Percentiles rank a stretch among this genome's conserved stretches.
Conservation (phyloP, 2,113 vertebrate genomes). For the Tetraodon nigroviridis region DNA sequence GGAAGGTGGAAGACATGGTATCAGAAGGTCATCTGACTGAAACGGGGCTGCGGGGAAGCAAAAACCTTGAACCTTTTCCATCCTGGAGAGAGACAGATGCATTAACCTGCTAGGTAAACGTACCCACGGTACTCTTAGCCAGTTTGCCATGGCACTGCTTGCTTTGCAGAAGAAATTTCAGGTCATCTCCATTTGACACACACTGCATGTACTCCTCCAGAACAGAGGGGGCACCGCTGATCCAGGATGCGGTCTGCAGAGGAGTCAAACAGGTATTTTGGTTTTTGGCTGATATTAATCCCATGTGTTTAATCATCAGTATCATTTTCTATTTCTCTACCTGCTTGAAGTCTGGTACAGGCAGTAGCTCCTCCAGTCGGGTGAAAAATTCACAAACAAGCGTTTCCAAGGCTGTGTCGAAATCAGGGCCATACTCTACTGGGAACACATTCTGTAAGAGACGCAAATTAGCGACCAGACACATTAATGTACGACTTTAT, state of each 20-base stretch:
- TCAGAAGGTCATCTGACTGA: slow-evolving; percentile 66
- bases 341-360: slow-evolving; percentile 76
- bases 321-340: slow-evolving; percentile 23
- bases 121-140: slow-evolving; percentile 66
- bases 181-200: slow-evolving; percentile 67
- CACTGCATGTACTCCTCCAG: slow-evolving; percentile 74
- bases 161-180: slow-evolving; percentile 72
- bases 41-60: slow-evolving; percentile 49
- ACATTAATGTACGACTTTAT: neutral
- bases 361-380: slow-evolving; percentile 77
- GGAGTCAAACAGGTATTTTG: neutral
- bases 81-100: neutral
- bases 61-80: neutral
- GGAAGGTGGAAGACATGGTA: slow-evolving; percentile 64
- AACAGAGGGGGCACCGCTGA: slow-evolving; percentile 67
- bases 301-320: neutral
- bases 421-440: slow-evolving; percentile 80
- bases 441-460: slow-evolving; percentile 73
- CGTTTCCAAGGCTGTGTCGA: slow-evolving; percentile 77
- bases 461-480: neutral
- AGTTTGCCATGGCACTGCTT: slow-evolving; percentile 71
- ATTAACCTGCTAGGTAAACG: neutral
- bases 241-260: slow-evolving; percentile 68
- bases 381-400: slow-evolving; percentile 80
- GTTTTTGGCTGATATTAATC: neutral